Percentiles rank a stretch among this genome's conserved stretches.
phyloP scores from a whole-genome alignment of 2,113 vertebrate species.

The Spea multiplicata region DNA sequence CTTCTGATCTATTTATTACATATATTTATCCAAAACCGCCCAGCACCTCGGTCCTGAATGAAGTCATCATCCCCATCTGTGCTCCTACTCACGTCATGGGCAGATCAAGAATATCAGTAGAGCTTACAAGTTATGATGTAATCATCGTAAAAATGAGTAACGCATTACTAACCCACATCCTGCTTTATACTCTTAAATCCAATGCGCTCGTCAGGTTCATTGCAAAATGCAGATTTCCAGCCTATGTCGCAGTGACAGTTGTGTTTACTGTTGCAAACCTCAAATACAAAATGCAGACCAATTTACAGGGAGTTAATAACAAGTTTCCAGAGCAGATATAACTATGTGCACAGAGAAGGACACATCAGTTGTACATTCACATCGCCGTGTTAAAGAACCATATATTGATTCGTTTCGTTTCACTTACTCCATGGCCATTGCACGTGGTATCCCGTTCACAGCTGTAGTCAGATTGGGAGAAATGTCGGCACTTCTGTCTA shows the following conservation, averaged over 20 bases:
- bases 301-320: no score
- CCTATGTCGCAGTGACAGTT: conserved; percentile 3
- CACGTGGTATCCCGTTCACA: conserved; percentile 12
- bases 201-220: not conserved
- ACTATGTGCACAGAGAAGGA: no score
- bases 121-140: not conserved
- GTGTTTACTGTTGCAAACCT: conserved; percentile 26
- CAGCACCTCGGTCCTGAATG: no score
- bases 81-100: no score
- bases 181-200: not conserved
- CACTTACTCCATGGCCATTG: conserved; percentile 19
- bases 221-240: conserved; percentile 21
- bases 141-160: not conserved
- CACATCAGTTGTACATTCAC: no score
- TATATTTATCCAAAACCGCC: no score
- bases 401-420: no score
- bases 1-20: no score
- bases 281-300: not conserved
- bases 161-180: conserved; percentile 2
- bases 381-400: no score
- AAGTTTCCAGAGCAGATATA: no score
- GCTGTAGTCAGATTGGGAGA: not conserved
- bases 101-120: no score
- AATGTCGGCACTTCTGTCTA: conserved; percentile 1
- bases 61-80: no score